Percentiles rank a stretch among this genome's conserved stretches.
These are phyloP conservation scores for Tonatia bakeri DNA, from an alignment of 2,113 vertebrate genomes.

Conservation along the genomic window DNA sequence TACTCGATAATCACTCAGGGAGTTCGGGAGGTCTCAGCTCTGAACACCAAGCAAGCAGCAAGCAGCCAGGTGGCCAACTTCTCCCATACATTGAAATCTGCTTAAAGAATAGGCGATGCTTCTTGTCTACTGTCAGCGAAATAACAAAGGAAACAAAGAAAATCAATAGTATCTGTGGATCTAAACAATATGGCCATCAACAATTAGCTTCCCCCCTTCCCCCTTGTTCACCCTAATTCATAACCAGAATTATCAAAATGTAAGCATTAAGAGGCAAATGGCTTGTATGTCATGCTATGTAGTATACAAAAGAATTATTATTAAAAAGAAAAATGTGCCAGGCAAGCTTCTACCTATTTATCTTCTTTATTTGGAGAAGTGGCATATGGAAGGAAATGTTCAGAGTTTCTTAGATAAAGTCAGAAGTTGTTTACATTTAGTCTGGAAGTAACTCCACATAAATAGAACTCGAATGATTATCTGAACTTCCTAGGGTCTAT, in stretches of 20 bases:
- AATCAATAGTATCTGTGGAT: neutral
- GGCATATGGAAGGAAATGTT: neutral
- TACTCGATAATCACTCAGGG: neutral
- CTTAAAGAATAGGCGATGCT: neutral
- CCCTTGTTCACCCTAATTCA: neutral
- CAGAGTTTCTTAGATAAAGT: neutral
- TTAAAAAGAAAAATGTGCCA: neutral
- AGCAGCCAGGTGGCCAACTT: neutral
- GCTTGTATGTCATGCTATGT: neutral
- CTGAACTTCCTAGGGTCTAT: neutral
- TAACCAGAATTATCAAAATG: neutral
- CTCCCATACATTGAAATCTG: neutral
- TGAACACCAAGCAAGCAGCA: neutral
- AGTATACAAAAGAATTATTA: neutral
- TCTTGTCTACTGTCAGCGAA: neutral
- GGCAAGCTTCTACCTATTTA: neutral
- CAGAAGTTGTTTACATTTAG: neutral
- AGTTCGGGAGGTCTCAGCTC: neutral
- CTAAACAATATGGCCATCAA: neutral
- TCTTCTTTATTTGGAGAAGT: neutral
- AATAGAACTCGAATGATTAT: neutral
- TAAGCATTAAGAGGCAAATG: neutral
- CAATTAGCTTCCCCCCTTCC: neutral
- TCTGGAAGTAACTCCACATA: neutral
- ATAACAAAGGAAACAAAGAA: neutral